Percentiles rank a stretch among this genome's conserved stretches.
Evolutionary conservation across 2,888 invertebrate species (phyloP).

Genomic region (Nesidiocoris tenuis): DNA sequence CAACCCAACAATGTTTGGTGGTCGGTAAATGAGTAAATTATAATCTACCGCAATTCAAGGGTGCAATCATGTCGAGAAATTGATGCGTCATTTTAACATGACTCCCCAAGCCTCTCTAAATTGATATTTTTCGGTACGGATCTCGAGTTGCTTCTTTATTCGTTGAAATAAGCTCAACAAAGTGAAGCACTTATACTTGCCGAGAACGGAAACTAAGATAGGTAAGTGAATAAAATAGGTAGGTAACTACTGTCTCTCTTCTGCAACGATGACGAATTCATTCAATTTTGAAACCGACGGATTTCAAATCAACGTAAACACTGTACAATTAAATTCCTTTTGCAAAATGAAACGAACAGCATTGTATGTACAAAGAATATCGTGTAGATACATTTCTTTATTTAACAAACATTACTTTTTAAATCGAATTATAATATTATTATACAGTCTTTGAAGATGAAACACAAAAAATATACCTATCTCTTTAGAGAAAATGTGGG

Average conservation of each 20-base stretch:
- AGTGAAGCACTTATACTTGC: not conserved
- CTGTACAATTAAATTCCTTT: not conserved
- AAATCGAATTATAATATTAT: constrained; percentile 13
- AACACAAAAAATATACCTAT: constrained; percentile 16
- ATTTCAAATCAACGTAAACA: not conserved
- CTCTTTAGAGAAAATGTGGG: constrained; percentile 21
- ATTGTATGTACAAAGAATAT: constrained; percentile 30
- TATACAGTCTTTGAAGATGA: constrained; percentile 31
- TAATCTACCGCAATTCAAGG: no score
- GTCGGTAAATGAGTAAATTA: no score
- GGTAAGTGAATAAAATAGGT: no score
- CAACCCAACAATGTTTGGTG: no score
- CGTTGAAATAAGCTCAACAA: no score
- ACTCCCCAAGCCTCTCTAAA: no score
- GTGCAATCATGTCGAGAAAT: no score
- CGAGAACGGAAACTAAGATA: no score
- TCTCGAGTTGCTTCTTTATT: no score
- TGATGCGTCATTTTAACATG: no score
- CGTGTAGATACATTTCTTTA: constrained; percentile 10
- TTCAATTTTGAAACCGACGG: not conserved
- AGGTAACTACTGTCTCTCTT: not conserved
- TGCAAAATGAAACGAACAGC: not conserved
- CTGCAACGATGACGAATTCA: no score
- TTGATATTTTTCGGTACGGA: no score
- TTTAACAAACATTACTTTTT: not conserved